Base-by-base conservation (phyloP, 2,797 vertebrate genomes). In the Buphagus erythrorhynchus region DNA sequence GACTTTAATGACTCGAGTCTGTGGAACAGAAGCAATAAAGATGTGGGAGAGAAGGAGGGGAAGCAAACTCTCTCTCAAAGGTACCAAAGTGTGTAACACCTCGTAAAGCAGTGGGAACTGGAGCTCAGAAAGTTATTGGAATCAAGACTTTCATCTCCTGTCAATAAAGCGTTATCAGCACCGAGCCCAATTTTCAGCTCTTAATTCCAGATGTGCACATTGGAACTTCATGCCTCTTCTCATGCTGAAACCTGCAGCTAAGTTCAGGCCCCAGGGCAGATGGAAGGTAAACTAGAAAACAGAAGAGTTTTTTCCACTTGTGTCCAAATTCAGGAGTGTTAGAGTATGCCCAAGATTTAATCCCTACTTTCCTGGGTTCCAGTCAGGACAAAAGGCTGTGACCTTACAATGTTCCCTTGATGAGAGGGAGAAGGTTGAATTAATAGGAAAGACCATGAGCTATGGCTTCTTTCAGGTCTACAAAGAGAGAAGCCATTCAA, bases 11-110 rank as follows among this genome's bases (percentile, higher is more conserved):
- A 94, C 86, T 95, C 61, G 3, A 89, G 96, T 97, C 97, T 96
- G 96, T 95, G 95, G 95, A 97, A 97, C 96, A 97, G 97, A 97
- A 97, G 94, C 96, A 96, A 97, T 97, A 97, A 97, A 96, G 88
- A 97, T 94, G 86, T 91, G 78, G 94, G 93, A 97, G 95, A 92
- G 91, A 96, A 89, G 84, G 95, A 90, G 87, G 94, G 93, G 94
- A 93, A 96, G 88, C 86, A 91, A 96, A 95, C 96, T 95, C 82
- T 68, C 68, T 97, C 96, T 96, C 62, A 55, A 95, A 97, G 96
- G 93, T 96, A 94, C 91, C 80, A 76, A 96, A 97, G 95, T 96
- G 94, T 88, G 71, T 96, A 95, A 79, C 98, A 97, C 97, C 97
- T 98, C 96, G 1, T 97, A 98, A 98, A 98, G 91, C 93, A 96